These are phyloP conservation scores for Astatoreochromis straeleni DNA, from an alignment of 2,113 vertebrate species.

Conservation along the genomic window DNA sequence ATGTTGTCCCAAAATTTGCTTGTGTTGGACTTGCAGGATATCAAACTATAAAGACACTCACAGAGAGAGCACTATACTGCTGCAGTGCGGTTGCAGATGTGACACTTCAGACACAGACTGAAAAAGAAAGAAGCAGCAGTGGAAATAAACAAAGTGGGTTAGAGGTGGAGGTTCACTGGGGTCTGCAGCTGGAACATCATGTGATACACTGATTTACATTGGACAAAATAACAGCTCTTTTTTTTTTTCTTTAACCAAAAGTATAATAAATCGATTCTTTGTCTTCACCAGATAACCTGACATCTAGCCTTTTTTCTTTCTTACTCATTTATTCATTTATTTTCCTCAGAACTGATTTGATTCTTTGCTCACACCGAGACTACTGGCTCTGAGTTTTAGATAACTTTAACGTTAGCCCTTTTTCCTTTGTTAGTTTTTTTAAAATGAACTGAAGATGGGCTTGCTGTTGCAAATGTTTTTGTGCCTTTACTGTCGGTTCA, in stretches of 20 bases:
- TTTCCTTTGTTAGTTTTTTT: background rate
- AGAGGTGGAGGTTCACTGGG: background rate
- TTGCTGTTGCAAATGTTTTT: background rate
- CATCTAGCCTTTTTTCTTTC: background rate
- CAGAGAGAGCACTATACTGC: background rate
- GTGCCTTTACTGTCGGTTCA: background rate
- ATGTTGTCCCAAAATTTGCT: background rate
- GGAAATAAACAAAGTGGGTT: background rate
- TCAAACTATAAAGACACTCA: background rate
- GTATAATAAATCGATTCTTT: background rate
- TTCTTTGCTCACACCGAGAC: background rate
- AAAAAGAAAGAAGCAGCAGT: background rate
- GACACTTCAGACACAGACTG: slow-evolving; percentile 8
- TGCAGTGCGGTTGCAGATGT: slow-evolving; percentile 42
- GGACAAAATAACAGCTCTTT: background rate
- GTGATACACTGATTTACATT: background rate
- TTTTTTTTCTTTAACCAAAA: background rate
- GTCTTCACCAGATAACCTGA: background rate
- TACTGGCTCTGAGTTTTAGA: background rate
- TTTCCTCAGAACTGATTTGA: background rate
- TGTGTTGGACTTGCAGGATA: background rate
- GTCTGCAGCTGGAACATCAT: background rate
- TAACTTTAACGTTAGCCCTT: background rate
- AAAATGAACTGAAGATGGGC: background rate
- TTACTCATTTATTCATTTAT: background rate